Evolutionary conservation across 2,113 vertebrate genomes (phyloP).

Genomic region (Salminus brasiliensis): DNA sequence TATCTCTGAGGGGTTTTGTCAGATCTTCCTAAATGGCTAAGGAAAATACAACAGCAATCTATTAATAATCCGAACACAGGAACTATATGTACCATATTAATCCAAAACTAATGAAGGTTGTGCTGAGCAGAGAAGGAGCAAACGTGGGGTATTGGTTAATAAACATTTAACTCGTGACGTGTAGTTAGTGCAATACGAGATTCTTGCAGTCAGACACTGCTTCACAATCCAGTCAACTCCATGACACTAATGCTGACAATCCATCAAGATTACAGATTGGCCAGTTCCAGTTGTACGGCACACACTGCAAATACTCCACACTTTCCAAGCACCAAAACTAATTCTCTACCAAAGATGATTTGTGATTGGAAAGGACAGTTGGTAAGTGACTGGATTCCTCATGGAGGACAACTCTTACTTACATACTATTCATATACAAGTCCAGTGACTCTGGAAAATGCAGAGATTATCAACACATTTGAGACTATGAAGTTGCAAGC

Average conservation of each 20-base stretch:
- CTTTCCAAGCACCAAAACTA: constrained; percentile 52
- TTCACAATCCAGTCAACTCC: constrained; percentile 52
- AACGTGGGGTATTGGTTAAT: constrained; percentile 42
- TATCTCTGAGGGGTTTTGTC: constrained; percentile 26
- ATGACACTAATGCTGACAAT: constrained; percentile 60
- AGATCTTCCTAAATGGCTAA: constrained; percentile 20
- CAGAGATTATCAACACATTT: constrained; percentile 20
- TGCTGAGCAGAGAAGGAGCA: constrained; percentile 17
- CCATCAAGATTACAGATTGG: constrained; percentile 39
- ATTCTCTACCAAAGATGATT: constrained; percentile 17
- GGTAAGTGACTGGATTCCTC: constrained; percentile 64
- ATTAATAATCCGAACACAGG: constrained; percentile 34
- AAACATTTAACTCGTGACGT: constrained; percentile 52
- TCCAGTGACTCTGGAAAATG: constrained; percentile 30
- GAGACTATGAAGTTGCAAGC: not conserved
- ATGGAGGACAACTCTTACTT: constrained; percentile 66
- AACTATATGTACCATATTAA: constrained; percentile 34
- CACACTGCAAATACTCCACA: constrained; percentile 41
- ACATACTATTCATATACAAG: not conserved
- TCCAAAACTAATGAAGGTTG: constrained; percentile 35
- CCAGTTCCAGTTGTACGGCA: constrained; percentile 43
- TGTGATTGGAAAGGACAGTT: constrained; percentile 30
- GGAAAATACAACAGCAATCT: constrained; percentile 44
- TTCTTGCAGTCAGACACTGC: constrained; percentile 45
- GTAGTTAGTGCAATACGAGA: constrained; percentile 65